A percentile compares a stretch with the other conserved stretches of the same genome.
phyloP scores from a whole-genome alignment of 2,797 vertebrate species.

The Tadarida brasiliensis region DNA sequence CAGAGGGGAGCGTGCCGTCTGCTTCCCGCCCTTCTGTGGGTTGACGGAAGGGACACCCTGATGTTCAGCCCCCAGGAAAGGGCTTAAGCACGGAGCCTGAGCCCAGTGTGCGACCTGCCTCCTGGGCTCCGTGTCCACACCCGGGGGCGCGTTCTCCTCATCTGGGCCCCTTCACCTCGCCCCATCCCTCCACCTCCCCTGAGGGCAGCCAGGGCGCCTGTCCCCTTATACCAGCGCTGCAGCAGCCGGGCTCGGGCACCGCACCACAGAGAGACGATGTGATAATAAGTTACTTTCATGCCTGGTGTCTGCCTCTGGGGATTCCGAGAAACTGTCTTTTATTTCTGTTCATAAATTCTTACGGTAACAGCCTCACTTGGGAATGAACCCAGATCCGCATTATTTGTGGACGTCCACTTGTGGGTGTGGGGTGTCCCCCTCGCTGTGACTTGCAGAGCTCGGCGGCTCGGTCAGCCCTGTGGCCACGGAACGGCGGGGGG shows the following conservation, averaged over 20 bases:
- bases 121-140: not conserved
- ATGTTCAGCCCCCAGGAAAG: not conserved
- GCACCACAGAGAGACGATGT: not conserved
- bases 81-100: not conserved
- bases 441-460: too few species aligned
- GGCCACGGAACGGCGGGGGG: not conserved
- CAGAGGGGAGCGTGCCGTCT: fast-evolving
- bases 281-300: not conserved
- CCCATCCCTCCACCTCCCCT: not conserved
- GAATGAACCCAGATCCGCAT: constrained; percentile 37
- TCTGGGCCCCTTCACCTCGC: fast-evolving
- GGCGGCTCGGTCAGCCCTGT: fast-evolving
- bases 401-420: not conserved
- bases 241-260: not conserved
- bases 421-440: not conserved
- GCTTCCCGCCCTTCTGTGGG: not conserved
- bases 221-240: not conserved
- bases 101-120: fast-evolving
- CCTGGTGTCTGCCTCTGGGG: constrained; percentile 9
- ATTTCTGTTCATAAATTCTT: constrained; percentile 61
- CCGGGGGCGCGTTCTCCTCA: too few species aligned
- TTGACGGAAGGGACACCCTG: not conserved
- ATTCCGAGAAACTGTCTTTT: not conserved
- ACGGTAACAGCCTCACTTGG: constrained; percentile 65
- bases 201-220: not conserved